Conservation (phyloP, 2,888 invertebrate species). For the Cheilosia vernalis region DNA sequence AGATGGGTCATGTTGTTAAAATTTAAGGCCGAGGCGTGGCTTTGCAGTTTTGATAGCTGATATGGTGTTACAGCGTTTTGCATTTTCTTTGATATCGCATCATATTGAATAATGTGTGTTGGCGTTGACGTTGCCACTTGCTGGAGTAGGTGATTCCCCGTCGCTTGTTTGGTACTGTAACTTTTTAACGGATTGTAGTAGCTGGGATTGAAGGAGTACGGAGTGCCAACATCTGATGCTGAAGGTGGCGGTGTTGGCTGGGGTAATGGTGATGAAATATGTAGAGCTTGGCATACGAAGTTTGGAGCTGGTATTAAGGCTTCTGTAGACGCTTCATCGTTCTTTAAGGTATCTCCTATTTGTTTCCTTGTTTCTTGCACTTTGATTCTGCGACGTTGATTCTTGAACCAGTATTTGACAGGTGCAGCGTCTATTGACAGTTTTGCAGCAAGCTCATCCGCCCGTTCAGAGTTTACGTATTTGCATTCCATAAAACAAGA, state of each 20-base stretch:
- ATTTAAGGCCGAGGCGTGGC: background rate
- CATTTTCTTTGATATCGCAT: constrained; percentile 1
- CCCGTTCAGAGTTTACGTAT: constrained; percentile 78
- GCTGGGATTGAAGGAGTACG: constrained; percentile 10
- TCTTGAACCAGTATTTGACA: constrained; percentile 81
- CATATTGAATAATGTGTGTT: constrained; percentile 6
- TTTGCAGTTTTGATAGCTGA: background rate
- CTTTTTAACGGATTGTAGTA: background rate
- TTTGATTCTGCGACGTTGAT: constrained; percentile 79
- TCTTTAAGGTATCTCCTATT: too few relatives aligned
- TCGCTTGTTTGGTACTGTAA: background rate
- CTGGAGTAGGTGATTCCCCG: constrained; percentile 6
- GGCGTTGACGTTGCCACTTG: constrained; percentile 12
- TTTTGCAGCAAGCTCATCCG: constrained; percentile 78
- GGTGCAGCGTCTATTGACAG: constrained; percentile 78
- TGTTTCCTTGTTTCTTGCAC: constrained; percentile 68
- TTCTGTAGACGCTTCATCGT: background rate
- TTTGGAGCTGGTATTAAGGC: background rate
- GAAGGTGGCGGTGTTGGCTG: constrained; percentile 26
- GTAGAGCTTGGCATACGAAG: background rate
- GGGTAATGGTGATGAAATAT: constrained; percentile 3
- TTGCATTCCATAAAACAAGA: constrained; percentile 79
- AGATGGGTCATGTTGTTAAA: constrained; percentile 30
- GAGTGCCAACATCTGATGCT: constrained; percentile 1
- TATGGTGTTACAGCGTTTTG: background rate